These are phyloP conservation scores for Zhengitettix transpicula DNA, from an alignment of 2,888 invertebrate species.

Conservation along the genomic window DNA sequence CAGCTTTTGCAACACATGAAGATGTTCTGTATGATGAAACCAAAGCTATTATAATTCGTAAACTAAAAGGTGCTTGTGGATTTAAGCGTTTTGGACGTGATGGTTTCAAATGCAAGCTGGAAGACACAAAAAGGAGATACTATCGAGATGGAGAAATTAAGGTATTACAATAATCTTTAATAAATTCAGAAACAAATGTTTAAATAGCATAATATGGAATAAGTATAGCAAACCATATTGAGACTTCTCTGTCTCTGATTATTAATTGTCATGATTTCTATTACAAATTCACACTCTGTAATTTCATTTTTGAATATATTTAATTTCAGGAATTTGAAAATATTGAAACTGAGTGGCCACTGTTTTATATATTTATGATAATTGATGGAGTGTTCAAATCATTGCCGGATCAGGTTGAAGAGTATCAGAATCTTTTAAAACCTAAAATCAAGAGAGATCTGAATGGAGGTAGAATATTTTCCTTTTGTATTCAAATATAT, in stretches of 20 bases:
- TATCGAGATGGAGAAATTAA: conserved; percentile 86
- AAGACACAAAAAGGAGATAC: conserved; percentile 57
- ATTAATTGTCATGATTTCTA: too few species aligned
- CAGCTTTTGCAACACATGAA: conserved; percentile 96
- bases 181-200: not conserved
- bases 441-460: conserved; percentile 63
- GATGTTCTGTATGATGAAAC: conserved; percentile 73
- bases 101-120: conserved; percentile 78
- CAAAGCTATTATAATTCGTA: conserved; percentile 64
- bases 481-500: not conserved
- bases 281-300: too few species aligned
- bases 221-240: too few species aligned
- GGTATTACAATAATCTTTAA: too few species aligned
- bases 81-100: conserved; percentile 90
- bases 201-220: too few species aligned
- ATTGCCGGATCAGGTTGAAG: conserved; percentile 75
- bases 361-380: conserved; percentile 90
- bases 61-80: conserved; percentile 77
- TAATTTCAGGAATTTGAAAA: conserved; percentile 68
- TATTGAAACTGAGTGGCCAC: conserved; percentile 94
- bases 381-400: conserved; percentile 88
- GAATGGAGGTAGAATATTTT: conserved; percentile 45
- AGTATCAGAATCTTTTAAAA: conserved; percentile 74
- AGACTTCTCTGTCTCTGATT: too few species aligned
- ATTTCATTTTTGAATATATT: too few species aligned